Conservation (phyloP, 2,888 invertebrate genomes). For the Rhorus exstirpatorius region DNA sequence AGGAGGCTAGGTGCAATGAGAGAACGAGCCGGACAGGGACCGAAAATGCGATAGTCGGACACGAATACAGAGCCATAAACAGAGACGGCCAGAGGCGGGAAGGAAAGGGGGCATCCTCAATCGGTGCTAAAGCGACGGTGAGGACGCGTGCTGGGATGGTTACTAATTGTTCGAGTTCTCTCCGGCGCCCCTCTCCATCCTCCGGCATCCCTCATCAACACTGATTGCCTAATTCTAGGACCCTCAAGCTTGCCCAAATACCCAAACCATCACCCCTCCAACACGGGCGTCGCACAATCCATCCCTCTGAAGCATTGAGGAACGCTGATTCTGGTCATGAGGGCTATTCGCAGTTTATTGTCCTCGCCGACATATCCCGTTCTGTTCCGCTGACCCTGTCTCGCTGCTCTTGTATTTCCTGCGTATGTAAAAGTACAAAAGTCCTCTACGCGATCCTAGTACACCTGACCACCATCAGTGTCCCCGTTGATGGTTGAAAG, state of each 20-base stretch:
- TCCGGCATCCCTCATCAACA: conserved; percentile 83
- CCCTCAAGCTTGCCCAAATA: conserved; percentile 79
- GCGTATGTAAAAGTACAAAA: not conserved
- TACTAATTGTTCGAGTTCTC: conserved; percentile 85
- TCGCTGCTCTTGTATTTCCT: conserved; percentile 1
- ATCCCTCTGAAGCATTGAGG: conserved; percentile 69
- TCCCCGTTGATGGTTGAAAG: too few species aligned
- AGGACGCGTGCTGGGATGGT: conserved; percentile 73
- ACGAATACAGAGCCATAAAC: conserved; percentile 44
- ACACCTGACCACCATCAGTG: not conserved
- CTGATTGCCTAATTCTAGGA: conserved; percentile 86
- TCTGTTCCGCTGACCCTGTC: conserved; percentile 50
- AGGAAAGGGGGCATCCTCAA: conserved; percentile 66
- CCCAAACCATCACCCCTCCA: conserved; percentile 36
- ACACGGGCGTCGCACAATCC: conserved; percentile 57
- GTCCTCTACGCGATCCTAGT: not conserved
- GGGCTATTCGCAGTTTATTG: conserved; percentile 73
- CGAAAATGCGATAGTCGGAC: conserved; percentile 42
- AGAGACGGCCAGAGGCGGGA: conserved; percentile 61
- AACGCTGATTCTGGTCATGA: conserved; percentile 73
- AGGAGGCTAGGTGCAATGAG: conserved; percentile 8
- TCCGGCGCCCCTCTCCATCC: conserved; percentile 71
- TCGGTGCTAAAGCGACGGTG: conserved; percentile 58
- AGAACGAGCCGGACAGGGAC: conserved; percentile 33
- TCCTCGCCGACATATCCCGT: conserved; percentile 57